A percentile compares a stretch with the other conserved stretches of the same genome.
Conservation (phyloP, 2,888 invertebrate genomes). For the Escarpia spicata region DNA sequence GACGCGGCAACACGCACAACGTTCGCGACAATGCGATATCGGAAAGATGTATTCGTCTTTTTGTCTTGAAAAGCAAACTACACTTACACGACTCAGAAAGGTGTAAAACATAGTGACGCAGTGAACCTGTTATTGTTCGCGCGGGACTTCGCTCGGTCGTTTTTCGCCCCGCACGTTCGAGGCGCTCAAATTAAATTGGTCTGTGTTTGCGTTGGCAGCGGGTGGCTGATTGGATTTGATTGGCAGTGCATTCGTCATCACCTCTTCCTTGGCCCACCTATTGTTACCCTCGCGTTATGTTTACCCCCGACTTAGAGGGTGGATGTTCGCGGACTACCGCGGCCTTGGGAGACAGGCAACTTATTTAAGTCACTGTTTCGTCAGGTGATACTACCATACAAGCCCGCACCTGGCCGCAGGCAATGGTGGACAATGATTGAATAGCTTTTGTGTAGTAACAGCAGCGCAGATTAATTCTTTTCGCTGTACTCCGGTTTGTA, state of each 20-base stretch:
- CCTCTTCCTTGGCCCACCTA: too few species aligned
- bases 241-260: background rate
- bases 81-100: background rate
- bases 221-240: background rate
- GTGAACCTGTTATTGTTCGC: background rate
- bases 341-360: background rate
- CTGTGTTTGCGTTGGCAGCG: background rate
- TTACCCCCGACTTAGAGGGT: background rate
- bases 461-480: background rate
- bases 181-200: background rate
- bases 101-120: background rate
- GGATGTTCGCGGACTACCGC: background rate
- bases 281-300: background rate
- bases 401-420: background rate
- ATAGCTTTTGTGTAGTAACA: background rate
- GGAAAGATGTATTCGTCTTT: slow-evolving; percentile 1
- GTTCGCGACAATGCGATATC: background rate
- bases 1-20: background rate
- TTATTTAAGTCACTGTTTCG: background rate
- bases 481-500: background rate
- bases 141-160: background rate
- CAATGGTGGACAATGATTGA: background rate
- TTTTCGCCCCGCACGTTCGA: background rate
- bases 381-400: background rate
- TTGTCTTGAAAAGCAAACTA: background rate